phyloP scores from a whole-genome alignment of 2,888 invertebrate species.

The Parascotia fuliginaria region DNA sequence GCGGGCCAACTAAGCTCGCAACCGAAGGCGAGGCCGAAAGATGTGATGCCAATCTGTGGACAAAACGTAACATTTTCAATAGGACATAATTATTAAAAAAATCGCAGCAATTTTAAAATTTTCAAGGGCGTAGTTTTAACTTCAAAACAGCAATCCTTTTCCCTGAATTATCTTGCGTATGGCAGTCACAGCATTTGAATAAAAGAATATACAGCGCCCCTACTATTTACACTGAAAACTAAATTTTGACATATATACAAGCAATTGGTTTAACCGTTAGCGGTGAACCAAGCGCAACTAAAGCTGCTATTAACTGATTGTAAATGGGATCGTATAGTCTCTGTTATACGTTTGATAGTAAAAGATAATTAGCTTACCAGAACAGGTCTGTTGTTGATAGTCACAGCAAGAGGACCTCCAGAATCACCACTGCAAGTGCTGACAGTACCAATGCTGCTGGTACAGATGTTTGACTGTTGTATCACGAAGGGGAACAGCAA shows the following conservation, averaged over 20 bases:
- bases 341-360: no score
- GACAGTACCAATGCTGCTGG: conserved; percentile 43
- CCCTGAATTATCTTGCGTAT: no score
- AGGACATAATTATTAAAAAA: background rate
- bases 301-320: no score
- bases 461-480: conserved; percentile 54
- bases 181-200: no score
- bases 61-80: background rate
- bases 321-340: no score
- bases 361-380: conserved; percentile 56
- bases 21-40: conserved; percentile 42
- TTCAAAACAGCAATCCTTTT: no score
- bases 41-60: conserved; percentile 46
- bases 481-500: conserved; percentile 49
- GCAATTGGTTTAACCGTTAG: no score
- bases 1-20: conserved; percentile 41
- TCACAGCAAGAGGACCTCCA: conserved; percentile 60
- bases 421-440: conserved; percentile 63
- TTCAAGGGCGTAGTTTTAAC: no score
- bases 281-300: no score
- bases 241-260: no score
- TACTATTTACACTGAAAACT: no score
- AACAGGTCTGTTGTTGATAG: conserved; percentile 35
- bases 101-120: background rate
- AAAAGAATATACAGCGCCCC: no score